Conservation (phyloP, 2,113 vertebrate genomes). For the Brienomyrus longianalis region DNA sequence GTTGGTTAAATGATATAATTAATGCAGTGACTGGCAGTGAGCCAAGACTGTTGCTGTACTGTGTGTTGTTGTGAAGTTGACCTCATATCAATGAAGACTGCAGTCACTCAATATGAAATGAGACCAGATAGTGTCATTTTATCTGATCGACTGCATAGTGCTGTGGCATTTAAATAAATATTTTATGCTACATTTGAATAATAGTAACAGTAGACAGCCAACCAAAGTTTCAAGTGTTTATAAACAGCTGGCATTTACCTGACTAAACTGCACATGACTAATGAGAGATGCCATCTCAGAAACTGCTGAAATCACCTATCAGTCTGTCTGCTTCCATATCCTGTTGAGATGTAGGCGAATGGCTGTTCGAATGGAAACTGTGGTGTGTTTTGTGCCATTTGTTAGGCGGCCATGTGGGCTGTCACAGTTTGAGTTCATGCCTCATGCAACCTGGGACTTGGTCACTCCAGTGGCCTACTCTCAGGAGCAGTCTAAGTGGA, state of each 20-base stretch:
- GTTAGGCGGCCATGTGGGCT: background rate
- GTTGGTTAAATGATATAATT: background rate
- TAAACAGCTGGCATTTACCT: background rate
- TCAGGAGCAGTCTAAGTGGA: background rate
- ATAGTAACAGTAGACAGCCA: background rate
- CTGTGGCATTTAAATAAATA: background rate
- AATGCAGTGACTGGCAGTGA: background rate
- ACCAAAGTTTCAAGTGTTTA: background rate
- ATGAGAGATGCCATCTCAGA: background rate
- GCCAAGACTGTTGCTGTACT: background rate
- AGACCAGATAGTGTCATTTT: background rate
- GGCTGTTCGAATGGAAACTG: background rate
- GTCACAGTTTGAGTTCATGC: background rate
- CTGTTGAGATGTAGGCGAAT: background rate
- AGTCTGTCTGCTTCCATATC: background rate
- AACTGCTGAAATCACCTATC: no score
- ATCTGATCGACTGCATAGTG: background rate
- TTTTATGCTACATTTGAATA: background rate
- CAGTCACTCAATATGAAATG: background rate
- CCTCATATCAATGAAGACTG: background rate
- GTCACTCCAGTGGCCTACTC: background rate
- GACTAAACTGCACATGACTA: background rate
- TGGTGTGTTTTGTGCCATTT: background rate
- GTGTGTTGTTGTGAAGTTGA: background rate
- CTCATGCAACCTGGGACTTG: background rate